These are phyloP conservation scores for Pristionchus maxplancki DNA, from an alignment of 2,888 invertebrate genomes.

Conservation along the genomic window DNA sequence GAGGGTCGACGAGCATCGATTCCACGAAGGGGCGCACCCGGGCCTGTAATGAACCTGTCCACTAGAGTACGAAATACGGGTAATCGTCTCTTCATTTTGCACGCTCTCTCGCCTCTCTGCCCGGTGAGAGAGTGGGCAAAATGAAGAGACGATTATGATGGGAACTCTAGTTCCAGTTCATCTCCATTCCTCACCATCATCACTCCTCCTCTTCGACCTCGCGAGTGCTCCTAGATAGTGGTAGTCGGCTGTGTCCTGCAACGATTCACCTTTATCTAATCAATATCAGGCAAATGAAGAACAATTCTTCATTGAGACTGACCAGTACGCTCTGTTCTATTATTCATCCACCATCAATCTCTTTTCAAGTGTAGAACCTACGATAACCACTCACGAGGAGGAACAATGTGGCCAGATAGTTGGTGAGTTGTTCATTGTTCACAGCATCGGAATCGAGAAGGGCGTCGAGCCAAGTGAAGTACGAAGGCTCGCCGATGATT, in stretches of 20 bases:
- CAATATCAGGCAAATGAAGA: too few species aligned
- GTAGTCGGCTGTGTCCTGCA: slow-evolving; percentile 45
- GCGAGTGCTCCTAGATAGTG: slow-evolving; percentile 4
- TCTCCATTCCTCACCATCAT: slow-evolving; percentile 5
- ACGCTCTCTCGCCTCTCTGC: too few species aligned
- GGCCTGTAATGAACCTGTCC: background rate
- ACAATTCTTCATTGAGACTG: too few species aligned
- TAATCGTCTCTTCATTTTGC: too few species aligned
- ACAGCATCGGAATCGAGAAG: slow-evolving; percentile 60
- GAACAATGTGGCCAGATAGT: slow-evolving; percentile 66
- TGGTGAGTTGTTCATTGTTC: slow-evolving; percentile 60
- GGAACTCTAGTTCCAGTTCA: too few species aligned
- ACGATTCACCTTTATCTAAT: background rate
- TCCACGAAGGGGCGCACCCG: slow-evolving; percentile 30
- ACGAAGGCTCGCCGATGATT: slow-evolving; percentile 69
- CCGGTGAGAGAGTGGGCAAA: too few species aligned
- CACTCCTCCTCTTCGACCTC: background rate
- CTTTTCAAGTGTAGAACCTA: background rate
- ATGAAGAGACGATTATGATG: too few species aligned
- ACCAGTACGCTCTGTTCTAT: too few species aligned
- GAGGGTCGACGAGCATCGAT: slow-evolving; percentile 7
- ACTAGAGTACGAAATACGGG: too few species aligned
- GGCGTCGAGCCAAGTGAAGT: slow-evolving; percentile 69
- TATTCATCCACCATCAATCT: too few species aligned
- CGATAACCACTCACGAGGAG: slow-evolving; percentile 30